These are phyloP conservation scores for Stegana nigrithorax DNA, from an alignment of 2,888 invertebrate species.

Conservation along the genomic window DNA sequence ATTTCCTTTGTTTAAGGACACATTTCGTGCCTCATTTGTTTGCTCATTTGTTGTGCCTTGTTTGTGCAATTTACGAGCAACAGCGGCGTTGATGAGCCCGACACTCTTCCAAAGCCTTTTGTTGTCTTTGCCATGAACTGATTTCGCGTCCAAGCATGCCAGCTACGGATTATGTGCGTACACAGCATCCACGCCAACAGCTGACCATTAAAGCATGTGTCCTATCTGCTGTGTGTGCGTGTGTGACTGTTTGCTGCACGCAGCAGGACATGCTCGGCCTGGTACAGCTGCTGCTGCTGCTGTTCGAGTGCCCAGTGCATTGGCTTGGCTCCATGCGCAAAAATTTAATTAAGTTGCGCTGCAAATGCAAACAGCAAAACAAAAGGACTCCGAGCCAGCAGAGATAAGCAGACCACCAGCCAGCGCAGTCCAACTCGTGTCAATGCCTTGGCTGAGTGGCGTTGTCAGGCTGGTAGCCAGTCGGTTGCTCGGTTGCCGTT, in stretches of 20 bases:
- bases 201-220: no score
- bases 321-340: background rate
- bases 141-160: conserved; percentile 1
- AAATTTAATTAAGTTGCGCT: background rate
- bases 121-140: conserved; percentile 21
- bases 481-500: conserved; percentile 32
- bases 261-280: background rate
- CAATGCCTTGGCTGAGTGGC: no score
- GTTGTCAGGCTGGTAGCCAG: no score
- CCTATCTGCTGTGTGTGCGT: background rate
- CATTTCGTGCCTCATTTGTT: conserved; percentile 49
- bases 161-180: conserved; percentile 6
- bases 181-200: background rate
- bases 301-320: background rate
- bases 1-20: conserved; percentile 55
- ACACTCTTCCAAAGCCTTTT: no score
- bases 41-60: conserved; percentile 48
- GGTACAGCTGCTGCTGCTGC: background rate
- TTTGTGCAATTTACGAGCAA: background rate
- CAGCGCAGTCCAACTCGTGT: no score
- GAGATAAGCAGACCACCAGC: no score
- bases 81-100: no score
- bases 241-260: background rate
- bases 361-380: background rate
- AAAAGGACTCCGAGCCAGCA: background rate